These are phyloP conservation scores for Cyprinella venusta DNA, from an alignment of 2,797 vertebrate species.

Conservation along the genomic window DNA sequence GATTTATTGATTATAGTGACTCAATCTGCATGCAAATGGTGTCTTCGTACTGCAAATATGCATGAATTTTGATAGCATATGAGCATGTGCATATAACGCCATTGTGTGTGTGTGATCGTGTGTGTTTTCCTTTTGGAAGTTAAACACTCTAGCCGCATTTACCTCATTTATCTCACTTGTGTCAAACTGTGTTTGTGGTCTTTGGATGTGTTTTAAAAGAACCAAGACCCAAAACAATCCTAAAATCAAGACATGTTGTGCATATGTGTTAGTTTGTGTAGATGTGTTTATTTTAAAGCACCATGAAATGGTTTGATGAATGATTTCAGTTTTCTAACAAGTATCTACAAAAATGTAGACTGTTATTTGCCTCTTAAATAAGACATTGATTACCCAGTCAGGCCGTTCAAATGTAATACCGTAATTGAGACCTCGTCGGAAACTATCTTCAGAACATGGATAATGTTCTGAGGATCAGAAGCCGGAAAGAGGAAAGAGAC, in stretches of 20 bases:
- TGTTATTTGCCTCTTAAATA: conserved; percentile 25
- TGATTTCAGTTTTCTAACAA: background rate
- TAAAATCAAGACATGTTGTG: background rate
- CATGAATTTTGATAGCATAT: background rate
- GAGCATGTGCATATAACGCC: background rate
- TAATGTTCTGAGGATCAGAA: conserved; percentile 5
- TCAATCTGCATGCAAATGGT: background rate
- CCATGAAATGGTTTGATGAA: conserved; percentile 1
- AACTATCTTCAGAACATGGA: conserved; percentile 22
- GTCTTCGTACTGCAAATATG: background rate
- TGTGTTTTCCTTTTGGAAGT: conserved; percentile 20
- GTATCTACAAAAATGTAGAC: background rate
- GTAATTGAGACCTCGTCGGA: conserved; percentile 31
- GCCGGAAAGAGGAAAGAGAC: conserved; percentile 39
- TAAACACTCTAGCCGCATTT: background rate
- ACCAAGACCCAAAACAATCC: background rate
- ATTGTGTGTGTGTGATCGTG: background rate
- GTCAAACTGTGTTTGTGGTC: conserved; percentile 28
- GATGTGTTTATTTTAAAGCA: conserved; percentile 19
- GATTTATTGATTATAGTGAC: conserved; percentile 7
- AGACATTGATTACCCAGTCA: conserved; percentile 5
- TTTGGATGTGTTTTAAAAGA: conserved; percentile 25
- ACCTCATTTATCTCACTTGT: conserved; percentile 31
- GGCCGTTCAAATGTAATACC: conserved; percentile 27
- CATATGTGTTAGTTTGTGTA: background rate